A percentile compares a stretch with the other conserved stretches of the same genome.
phyloP scores from a whole-genome alignment of 2,797 vertebrate genomes.

The Lagocephalus sceleratus region DNA sequence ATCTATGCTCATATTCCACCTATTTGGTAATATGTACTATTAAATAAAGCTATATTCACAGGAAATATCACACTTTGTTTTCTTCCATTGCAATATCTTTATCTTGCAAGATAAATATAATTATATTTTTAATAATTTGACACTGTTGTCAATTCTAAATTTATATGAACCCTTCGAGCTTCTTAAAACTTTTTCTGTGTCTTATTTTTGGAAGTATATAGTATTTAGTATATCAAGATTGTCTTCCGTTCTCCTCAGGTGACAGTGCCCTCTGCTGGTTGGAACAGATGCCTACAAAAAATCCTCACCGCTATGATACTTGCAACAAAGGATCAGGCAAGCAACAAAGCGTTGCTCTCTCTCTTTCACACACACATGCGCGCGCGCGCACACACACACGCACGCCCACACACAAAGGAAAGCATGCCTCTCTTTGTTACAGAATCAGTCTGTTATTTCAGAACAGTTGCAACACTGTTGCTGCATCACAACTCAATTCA shows the following conservation, averaged over 20 bases:
- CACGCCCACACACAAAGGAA: constrained; percentile 52
- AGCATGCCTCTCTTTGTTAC: constrained; percentile 56
- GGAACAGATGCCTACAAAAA: not conserved
- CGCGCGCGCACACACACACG: not conserved
- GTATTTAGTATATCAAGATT: not conserved
- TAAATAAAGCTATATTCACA: too few relatives aligned
- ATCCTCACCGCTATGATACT: constrained; percentile 30
- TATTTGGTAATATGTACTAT: too few relatives aligned
- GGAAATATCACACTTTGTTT: too few relatives aligned
- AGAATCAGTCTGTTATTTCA: constrained; percentile 38
- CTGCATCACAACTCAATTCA: constrained; percentile 29
- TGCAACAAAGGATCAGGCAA: constrained; percentile 60
- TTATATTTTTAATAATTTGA: too few relatives aligned
- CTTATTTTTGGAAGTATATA: too few relatives aligned
- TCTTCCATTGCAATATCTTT: too few relatives aligned
- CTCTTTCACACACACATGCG: constrained; percentile 39
- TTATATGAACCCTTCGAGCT: too few relatives aligned
- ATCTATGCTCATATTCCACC: too few relatives aligned
- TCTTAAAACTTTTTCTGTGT: too few relatives aligned
- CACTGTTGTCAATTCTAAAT: too few relatives aligned
- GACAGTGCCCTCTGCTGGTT: constrained; percentile 46
- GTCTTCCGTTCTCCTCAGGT: not conserved
- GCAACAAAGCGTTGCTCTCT: constrained; percentile 58
- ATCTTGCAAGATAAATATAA: too few relatives aligned
- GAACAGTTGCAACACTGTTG: constrained; percentile 23